Conservation (phyloP, 2,888 invertebrate species). For the Leucania comma region DNA sequence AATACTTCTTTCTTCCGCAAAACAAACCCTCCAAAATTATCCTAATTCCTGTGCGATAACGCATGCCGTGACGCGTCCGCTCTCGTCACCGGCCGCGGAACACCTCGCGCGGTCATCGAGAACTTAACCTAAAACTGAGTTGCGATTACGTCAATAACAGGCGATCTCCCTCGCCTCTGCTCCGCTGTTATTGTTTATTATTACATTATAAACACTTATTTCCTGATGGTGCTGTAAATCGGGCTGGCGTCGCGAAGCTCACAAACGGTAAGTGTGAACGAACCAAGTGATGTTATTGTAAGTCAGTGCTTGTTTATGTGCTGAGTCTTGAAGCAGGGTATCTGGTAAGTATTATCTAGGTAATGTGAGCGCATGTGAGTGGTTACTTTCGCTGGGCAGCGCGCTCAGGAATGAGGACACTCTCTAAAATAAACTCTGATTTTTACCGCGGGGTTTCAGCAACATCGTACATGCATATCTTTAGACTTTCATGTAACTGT, state of each 20-base stretch:
- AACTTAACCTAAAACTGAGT: conserved; percentile 71
- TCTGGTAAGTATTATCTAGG: conserved; percentile 75
- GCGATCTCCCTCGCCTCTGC: conserved; percentile 64
- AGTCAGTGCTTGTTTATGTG: conserved; percentile 64
- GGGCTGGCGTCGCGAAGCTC: conserved; percentile 69
- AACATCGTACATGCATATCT: conserved; percentile 59
- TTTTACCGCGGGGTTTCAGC: conserved; percentile 78
- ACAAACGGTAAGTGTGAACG: conserved; percentile 79
- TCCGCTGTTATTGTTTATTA: conserved; percentile 80
- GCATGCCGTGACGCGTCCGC: conserved; percentile 64
- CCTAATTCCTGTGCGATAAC: conserved; percentile 66
- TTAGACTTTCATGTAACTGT: conserved; percentile 55
- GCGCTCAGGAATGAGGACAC: conserved; percentile 82
- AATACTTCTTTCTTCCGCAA: conserved; percentile 77
- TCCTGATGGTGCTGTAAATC: conserved; percentile 73
- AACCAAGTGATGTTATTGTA: conserved; percentile 67
- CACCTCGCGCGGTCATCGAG: conserved; percentile 64
- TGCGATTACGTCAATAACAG: conserved; percentile 78
- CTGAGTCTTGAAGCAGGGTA: conserved; percentile 61
- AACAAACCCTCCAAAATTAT: conserved; percentile 79
- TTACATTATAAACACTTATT: conserved; percentile 70
- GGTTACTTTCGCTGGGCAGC: conserved; percentile 81
- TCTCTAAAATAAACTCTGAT: conserved; percentile 84
- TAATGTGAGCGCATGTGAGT: conserved; percentile 73
- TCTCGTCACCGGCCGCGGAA: conserved; percentile 54